A percentile compares a stretch with the other conserved stretches of the same genome.
Conservation (phyloP, 2,888 invertebrate species). For the Pomacea canaliculata region DNA sequence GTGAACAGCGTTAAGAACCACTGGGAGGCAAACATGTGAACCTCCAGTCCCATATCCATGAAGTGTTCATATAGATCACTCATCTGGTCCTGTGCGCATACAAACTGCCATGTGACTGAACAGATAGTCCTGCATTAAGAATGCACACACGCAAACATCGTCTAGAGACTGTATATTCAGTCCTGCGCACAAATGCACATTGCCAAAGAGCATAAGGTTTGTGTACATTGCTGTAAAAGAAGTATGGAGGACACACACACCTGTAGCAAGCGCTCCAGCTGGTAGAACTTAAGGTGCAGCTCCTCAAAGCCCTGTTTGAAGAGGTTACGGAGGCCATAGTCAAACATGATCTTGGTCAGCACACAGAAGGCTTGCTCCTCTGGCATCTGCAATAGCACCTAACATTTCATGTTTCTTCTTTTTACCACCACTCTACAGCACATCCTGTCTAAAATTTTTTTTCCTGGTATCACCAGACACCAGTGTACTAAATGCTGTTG, state of each 20-base stretch:
- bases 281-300: slow-evolving; percentile 93
- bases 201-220: too few species aligned
- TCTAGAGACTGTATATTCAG: too few species aligned
- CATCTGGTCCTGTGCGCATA: slow-evolving; percentile 68
- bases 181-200: too few species aligned
- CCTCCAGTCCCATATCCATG: slow-evolving; percentile 85
- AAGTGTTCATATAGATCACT: slow-evolving; percentile 73
- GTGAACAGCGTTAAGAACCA: slow-evolving; percentile 99
- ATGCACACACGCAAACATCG: too few species aligned
- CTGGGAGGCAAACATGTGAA: slow-evolving; percentile 99
- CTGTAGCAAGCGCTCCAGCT: slow-evolving; percentile 92
- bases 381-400: slow-evolving; percentile 84
- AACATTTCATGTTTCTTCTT: not conserved
- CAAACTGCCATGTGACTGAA: too few species aligned
- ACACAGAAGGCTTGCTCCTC: slow-evolving; percentile 99
- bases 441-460: too few species aligned
- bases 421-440: too few species aligned
- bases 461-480: too few species aligned
- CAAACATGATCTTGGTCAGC: slow-evolving; percentile 95
- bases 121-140: too few species aligned
- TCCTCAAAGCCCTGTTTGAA: slow-evolving; percentile 98
- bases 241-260: slow-evolving; percentile 69
- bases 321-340: slow-evolving; percentile 91
- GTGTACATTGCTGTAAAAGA: too few species aligned
- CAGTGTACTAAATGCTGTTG: too few species aligned